Evolutionary conservation across 2,888 invertebrate species (phyloP).

Genomic region (Papilio protenor): DNA sequence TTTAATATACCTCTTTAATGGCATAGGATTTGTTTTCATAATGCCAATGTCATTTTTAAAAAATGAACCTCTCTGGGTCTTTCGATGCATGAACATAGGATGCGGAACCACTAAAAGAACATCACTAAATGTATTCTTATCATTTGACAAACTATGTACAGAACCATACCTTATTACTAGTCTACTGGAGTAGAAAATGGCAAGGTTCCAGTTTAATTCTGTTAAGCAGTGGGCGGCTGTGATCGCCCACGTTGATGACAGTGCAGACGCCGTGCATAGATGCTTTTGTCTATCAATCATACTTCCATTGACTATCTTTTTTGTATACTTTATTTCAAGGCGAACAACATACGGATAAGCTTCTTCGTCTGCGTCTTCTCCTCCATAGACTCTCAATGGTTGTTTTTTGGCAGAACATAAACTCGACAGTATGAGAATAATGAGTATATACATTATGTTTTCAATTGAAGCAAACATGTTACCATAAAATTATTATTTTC

Average conservation of each 20-base stretch:
- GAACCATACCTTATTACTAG: slow-evolving; percentile 26
- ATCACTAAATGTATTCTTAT: slow-evolving; percentile 19
- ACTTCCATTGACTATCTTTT: background rate
- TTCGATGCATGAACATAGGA: background rate
- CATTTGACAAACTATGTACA: background rate
- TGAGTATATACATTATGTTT: background rate
- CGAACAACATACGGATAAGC: slow-evolving; percentile 29
- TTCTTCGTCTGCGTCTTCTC: slow-evolving; percentile 8
- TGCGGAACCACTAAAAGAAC: slow-evolving; percentile 14
- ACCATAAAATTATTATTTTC: background rate
- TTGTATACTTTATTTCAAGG: slow-evolving; percentile 1
- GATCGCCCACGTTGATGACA: slow-evolving; percentile 26
- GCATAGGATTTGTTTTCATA: slow-evolving; percentile 31
- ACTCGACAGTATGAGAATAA: background rate
- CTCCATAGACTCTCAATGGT: slow-evolving; percentile 28
- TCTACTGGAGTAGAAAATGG: no score
- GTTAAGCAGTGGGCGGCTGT: slow-evolving; percentile 34
- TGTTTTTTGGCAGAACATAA: slow-evolving; percentile 5
- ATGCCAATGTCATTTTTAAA: slow-evolving; percentile 24
- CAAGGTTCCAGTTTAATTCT: no score
- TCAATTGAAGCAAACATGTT: background rate
- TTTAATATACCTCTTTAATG: slow-evolving; percentile 10
- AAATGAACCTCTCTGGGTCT: no score
- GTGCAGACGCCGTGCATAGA: slow-evolving; percentile 23
- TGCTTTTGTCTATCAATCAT: background rate